Base-by-base conservation (phyloP, 2,888 invertebrate genomes). In the Dinocampus coccinellae region DNA sequence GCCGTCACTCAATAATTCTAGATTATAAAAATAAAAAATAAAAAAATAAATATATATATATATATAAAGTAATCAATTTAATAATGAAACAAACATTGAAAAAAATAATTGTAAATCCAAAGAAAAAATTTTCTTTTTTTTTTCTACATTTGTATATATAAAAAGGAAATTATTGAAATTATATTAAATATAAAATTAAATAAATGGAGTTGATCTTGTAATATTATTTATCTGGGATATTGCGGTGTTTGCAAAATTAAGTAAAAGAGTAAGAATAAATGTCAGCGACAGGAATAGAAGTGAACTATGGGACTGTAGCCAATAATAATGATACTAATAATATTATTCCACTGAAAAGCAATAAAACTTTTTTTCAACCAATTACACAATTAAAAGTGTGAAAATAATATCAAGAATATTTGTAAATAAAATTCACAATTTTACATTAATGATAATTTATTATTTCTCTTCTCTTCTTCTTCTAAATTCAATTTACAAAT, bases 1-100 rank as follows among this genome's bases (percentile, higher is more conserved):
- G 20, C 20, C 20, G 22, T 0, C 33, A 75, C 60, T 78, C 78
- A 83, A 86, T n/a, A 80, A 85, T 65, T 84, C 85, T 10, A 81
- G 80, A 64, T 74, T 86, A 70, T 85, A 78, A 78, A 66, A 69
- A 11, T 39, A 34, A 22, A 36, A 29, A 33, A 9, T 29, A 4
- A 29, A 4, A 29, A 29, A 4, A 4, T 29, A 4, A 7, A 4
- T 4, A 4, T 29, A 4, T n/a, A 3, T 39, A 16, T 47, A 16
- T 16, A 20, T 36, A 9, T 1, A 9, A 36, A 36, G 10, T 36
- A 36, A 36, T 10, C 1, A 36, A 36, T 10, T 9, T 1, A 36
- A 36, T 10, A 36, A 36, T 16, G 4, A 47, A 47, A n/a, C 2
- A 16, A 47, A 20, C 7, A 16, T n/a, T n/a, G 9, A 39, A 6